phyloP scores from a whole-genome alignment of 1,140 invertebrate species.

The Diabrotica virgifera region DNA sequence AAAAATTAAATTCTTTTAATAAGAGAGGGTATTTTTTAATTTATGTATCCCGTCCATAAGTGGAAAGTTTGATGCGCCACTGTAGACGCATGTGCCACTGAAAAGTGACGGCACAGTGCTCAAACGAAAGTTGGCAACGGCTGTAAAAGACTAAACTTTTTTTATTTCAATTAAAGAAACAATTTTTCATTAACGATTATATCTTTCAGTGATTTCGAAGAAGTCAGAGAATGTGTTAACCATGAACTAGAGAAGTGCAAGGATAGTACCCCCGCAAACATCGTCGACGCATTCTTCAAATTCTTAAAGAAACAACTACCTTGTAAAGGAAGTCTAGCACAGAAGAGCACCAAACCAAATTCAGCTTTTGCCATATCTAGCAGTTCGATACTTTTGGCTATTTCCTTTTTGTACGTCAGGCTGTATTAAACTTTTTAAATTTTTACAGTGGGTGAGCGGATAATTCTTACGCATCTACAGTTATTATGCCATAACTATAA shows the following conservation, averaged over 20 bases:
- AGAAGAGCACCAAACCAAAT: not conserved
- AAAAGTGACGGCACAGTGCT: no score
- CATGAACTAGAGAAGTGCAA: constrained; percentile 62
- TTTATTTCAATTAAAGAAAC: no score
- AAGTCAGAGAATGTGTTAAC: constrained; percentile 63
- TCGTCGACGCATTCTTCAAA: constrained; percentile 72
- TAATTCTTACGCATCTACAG: no score
- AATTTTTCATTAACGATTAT: constrained; percentile 24
- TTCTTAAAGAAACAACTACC: constrained; percentile 68
- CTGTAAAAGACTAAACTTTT: no score
- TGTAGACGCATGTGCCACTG: no score
- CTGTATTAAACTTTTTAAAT: not conserved
- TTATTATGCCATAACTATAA: no score
- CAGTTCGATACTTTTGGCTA: not conserved
- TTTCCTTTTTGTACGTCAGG: not conserved
- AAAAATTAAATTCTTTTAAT: no score
- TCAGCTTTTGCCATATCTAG: not conserved
- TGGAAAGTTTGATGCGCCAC: no score
- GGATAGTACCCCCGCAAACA: constrained; percentile 74
- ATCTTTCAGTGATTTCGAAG: constrained; percentile 56
- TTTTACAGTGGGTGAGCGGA: no score
- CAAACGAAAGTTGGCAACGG: no score
- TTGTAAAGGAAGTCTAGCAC: constrained; percentile 46
- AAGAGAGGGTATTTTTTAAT: no score
- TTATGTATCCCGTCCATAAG: no score